Base-by-base conservation (phyloP, 2,113 vertebrate genomes). In the Callipepla squamata region DNA sequence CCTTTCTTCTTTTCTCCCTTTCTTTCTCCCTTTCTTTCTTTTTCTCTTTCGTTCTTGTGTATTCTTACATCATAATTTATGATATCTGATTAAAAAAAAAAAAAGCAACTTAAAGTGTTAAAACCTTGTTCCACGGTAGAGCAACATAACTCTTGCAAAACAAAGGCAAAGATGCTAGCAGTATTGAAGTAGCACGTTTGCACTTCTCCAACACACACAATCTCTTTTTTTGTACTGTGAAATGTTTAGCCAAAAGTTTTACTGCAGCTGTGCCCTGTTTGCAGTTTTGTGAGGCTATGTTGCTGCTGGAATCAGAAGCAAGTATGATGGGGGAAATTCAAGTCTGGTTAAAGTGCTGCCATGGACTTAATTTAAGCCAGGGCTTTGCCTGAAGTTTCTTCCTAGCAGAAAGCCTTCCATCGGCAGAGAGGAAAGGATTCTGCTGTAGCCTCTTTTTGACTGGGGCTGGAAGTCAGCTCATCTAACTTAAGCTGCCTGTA, bases 401-500 rank as follows among this genome's bases (percentile, higher is more conserved):
- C 66, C 73, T 34, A 61, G 80, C 67, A 79, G 58, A 90, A 86
- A 94, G 14, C 36, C 48, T 80, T 47, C 81, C 74, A 36, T 6
- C 82, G 75, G 38, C 75, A 51, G 34, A 78, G 61, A 89, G 38
- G 40, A 74, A 62, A 87, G 89, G 80, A 94, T 95, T 96, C 89
- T 85, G 63, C 80, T 44, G 51, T 15, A 80, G 68, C 38, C 36
- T 85, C 25, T 85, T 92, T 96, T 95, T 89, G 80, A 87, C 67
- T 61, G 77, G 25, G 34, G 38, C 51, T 92, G 72, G 82, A 96
- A 96, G 88, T 63, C 51, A 80, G 80, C 73, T 90, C 83, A 72
- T 88, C 82, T 92, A 78, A 92, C 80, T 83, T 94, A 93, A 96
- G 96, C 92, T 92, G 68, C 57, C 85, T 92, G 51, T 44, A 95